Conservation (phyloP, 2,113 vertebrate genomes). For the Clinocottus analis region DNA sequence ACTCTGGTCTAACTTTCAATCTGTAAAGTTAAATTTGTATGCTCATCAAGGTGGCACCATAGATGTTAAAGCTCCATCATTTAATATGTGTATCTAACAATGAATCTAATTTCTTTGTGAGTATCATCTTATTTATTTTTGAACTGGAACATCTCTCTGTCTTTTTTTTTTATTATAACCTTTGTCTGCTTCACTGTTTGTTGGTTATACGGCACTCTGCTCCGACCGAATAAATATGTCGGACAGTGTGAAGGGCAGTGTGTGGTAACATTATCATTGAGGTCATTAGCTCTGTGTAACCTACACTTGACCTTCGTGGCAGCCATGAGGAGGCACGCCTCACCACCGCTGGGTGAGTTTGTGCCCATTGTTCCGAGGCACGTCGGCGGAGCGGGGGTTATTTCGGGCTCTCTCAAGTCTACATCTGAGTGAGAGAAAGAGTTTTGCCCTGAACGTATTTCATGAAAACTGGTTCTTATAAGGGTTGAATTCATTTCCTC, state of each 20-base stretch:
- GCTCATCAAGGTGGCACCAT: background rate
- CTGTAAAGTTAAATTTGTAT: background rate
- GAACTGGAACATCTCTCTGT: background rate
- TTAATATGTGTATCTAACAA: background rate
- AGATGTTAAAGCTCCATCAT: background rate
- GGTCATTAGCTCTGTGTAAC: conserved; percentile 43
- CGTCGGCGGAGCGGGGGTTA: background rate
- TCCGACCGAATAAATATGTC: conserved; percentile 41
- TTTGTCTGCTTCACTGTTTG: background rate
- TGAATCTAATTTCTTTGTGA: background rate
- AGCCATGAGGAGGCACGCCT: conserved; percentile 36
- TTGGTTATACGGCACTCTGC: conserved; percentile 18
- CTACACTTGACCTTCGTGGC: conserved; percentile 65
- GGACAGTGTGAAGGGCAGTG: conserved; percentile 22
- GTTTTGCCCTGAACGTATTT: conserved; percentile 27
- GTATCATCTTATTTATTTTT: background rate
- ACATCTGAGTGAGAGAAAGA: background rate
- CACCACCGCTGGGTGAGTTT: no score
- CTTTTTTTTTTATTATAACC: background rate
- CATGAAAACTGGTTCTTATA: conserved; percentile 31
- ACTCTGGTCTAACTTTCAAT: background rate
- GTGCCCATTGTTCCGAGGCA: conserved; percentile 51
- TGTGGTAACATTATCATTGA: conserved; percentile 35
- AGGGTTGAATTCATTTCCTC: conserved; percentile 16
- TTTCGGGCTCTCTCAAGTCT: conserved; percentile 26